Evolutionary conservation across 92 coral and sea anemone genomes (phyloP), one percentile per base, ranked within the genome.

Genomic region (Meandrina meandrites): DNA sequence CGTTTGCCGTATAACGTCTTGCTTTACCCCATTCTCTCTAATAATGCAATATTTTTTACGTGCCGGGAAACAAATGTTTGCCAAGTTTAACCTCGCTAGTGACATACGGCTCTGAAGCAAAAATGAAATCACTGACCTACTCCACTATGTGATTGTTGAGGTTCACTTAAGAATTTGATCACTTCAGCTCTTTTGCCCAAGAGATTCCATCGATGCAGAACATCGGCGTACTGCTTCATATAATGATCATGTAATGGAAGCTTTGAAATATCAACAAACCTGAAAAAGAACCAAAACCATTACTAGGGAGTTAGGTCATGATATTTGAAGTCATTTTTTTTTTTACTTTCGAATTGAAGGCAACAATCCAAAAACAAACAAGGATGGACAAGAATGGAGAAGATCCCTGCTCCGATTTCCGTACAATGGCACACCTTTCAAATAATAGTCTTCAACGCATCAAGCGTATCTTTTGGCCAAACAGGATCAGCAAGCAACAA

Each of bases 161-260:
- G 94, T 22, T 89, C 90, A 54, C 95, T 92, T 14, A 97, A 83
- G 78, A 90, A 96, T 81, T 93, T 97, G 78, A 95, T 88, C 12
- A 97, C 95, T 78, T 97, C 99, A 0, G 92, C 96, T 82, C 99
- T 89, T 75, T 93, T 93, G 89, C 90, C 93, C 40, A 96, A 92
- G 54, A 97, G 94, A 80, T 92, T 89, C 97, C 99, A 97, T 53
- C 96, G 93, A 79, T 97, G 94, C 76, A 97, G 88, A 72, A 93
- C 94, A 90, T 97, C 99, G 36, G 99, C 98, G 76, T 97, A 97
- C 67, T 91, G 89, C 82, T 89, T 90, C 81, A 92, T 97, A 90
- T 86, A 95, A 76, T 97, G 99, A 82, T 97, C 99, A 67, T 92
- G 93, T 24, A 93, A 90, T 14, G 81, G 78, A 21, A 92, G 93